Evolutionary conservation across 2,888 invertebrate genomes (phyloP).

Genomic region (Clunio marinus): DNA sequence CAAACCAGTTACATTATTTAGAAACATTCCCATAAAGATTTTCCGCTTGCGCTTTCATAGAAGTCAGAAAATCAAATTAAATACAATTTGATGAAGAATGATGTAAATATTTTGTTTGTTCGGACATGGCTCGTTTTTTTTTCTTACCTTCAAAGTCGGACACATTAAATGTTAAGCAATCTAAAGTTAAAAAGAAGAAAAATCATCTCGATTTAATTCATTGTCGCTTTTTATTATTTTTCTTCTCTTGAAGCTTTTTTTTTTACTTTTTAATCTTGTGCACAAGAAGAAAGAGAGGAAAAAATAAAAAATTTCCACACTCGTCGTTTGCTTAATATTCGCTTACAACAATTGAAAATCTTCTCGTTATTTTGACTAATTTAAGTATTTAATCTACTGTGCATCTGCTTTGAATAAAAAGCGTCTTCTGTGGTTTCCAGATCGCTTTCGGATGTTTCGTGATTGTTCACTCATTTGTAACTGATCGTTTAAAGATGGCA

Average conservation of each 20-base stretch:
- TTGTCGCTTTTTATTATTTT: slow-evolving; percentile 10
- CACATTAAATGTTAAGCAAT: background rate
- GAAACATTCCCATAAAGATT: too few species aligned
- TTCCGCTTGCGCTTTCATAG: too few species aligned
- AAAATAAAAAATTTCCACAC: slow-evolving; percentile 13
- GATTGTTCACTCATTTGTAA: background rate
- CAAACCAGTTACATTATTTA: too few species aligned
- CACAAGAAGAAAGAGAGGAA: background rate
- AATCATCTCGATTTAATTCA: background rate
- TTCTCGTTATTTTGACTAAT: background rate
- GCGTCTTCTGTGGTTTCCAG: slow-evolving; percentile 32
- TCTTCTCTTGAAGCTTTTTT: too few species aligned
- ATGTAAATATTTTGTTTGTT: too few species aligned
- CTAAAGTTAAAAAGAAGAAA: background rate
- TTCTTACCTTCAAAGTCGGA: too few species aligned
- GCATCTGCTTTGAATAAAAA: slow-evolving; percentile 35
- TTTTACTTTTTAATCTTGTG: background rate
- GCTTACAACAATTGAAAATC: background rate
- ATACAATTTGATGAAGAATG: too few species aligned
- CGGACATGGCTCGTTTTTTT: too few species aligned
- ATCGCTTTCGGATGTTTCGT: slow-evolving; percentile 27
- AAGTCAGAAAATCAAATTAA: too few species aligned
- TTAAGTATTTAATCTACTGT: background rate
- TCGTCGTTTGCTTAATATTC: background rate
- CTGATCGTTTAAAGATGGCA: slow-evolving; percentile 16